These are phyloP conservation scores for Vidua macroura DNA, from an alignment of 2,113 vertebrate species.

Conservation along the genomic window DNA sequence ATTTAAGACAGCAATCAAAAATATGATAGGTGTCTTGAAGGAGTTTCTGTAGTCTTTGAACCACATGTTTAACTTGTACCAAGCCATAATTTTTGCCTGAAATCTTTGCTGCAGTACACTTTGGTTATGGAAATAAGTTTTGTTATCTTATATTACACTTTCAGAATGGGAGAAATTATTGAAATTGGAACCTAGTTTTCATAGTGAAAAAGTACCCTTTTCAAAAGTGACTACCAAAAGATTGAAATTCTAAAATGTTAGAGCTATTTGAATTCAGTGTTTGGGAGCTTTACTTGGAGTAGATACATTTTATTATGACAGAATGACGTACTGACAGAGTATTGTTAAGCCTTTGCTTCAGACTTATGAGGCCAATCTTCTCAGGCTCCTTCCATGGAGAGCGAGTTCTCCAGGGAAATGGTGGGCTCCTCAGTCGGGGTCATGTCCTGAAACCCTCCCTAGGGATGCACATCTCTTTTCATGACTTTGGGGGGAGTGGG, in stretches of 20 bases:
- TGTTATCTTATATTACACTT: slow-evolving; percentile 24
- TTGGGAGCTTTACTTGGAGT: not conserved
- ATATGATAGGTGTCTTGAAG: not conserved
- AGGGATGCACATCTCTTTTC: not conserved
- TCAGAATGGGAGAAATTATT: not conserved
- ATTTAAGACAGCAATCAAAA: not conserved
- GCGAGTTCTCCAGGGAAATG: not conserved
- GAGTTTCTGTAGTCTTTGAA: not conserved
- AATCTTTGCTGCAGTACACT: slow-evolving; percentile 33
- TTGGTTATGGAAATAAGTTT: slow-evolving; percentile 27
- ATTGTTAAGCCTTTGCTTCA: not conserved
- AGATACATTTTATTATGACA: not conserved
- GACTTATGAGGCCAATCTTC: not conserved
- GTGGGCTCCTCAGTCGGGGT: not conserved
- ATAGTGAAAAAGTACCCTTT: not conserved
- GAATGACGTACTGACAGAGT: not conserved
- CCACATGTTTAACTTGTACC: not conserved
- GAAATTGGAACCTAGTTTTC: not conserved
- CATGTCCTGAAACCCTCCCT: not conserved
- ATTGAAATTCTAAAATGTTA: not conserved
- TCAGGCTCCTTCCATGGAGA: not conserved
- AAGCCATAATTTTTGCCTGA: not conserved
- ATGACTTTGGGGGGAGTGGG: not conserved
- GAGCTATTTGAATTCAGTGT: not conserved
- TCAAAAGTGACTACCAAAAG: slow-evolving; percentile 3